These are phyloP conservation scores for Micronycteris hirsuta DNA, from an alignment of 2,113 vertebrate species.

Conservation along the genomic window DNA sequence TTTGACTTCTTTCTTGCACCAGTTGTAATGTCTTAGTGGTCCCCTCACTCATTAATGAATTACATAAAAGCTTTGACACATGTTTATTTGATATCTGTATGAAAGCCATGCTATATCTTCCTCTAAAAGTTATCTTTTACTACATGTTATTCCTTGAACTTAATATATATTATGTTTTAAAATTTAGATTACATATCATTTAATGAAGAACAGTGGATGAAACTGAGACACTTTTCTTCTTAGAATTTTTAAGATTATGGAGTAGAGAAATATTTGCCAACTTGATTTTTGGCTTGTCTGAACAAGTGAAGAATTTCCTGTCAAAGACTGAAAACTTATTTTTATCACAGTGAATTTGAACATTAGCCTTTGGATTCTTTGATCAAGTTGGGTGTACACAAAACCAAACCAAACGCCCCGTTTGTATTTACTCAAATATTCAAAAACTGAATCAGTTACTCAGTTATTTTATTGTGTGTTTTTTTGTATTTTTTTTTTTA, in stretches of 20 bases:
- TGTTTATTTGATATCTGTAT: slow-evolving; percentile 36
- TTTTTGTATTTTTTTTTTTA: background rate
- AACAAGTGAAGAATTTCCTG: background rate
- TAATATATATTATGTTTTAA: slow-evolving; percentile 43
- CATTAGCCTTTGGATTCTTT: background rate
- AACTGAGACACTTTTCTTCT: slow-evolving; percentile 3
- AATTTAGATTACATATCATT: background rate
- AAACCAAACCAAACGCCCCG: background rate
- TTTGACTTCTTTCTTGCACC: slow-evolving; percentile 21
- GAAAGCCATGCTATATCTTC: background rate
- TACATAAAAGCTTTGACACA: slow-evolving; percentile 37
- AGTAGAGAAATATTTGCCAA: slow-evolving; percentile 9
- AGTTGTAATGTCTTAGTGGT: background rate
- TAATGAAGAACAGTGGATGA: slow-evolving; percentile 31
- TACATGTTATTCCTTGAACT: background rate
- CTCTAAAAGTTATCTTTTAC: slow-evolving; percentile 41
- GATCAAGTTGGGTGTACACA: background rate
- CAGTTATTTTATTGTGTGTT: background rate
- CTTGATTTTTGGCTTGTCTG: slow-evolving; percentile 27
- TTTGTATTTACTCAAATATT: background rate
- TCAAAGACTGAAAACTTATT: background rate
- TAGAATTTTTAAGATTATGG: background rate
- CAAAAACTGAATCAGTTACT: background rate
- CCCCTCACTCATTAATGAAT: slow-evolving; percentile 6
- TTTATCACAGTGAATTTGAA: background rate